Conservation (phyloP, 2,888 invertebrate species). For the Elgonia sp. region DNA sequence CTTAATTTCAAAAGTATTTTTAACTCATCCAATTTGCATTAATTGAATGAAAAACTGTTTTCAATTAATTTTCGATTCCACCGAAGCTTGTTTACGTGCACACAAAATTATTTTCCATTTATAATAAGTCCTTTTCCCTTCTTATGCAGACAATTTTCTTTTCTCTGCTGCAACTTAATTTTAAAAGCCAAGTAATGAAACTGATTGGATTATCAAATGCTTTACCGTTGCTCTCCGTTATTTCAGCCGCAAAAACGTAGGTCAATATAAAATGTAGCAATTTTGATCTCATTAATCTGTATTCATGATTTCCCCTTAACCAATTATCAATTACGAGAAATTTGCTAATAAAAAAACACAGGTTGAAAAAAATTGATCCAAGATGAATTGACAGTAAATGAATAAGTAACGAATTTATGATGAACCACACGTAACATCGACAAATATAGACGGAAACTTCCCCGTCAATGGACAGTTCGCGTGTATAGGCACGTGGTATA, state of each 20-base stretch:
- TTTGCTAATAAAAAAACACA: neutral
- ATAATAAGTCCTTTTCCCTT: neutral
- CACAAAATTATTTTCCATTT: constrained; percentile 10
- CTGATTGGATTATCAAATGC: constrained; percentile 30
- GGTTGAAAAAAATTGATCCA: neutral
- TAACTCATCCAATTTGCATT: neutral
- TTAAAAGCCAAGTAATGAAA: constrained; percentile 8
- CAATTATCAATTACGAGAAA: neutral
- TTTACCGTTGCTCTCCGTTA: neutral
- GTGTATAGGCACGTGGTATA: constrained; percentile 36
- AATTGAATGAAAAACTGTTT: neutral
- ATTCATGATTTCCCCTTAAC: neutral
- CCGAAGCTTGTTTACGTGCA: neutral
- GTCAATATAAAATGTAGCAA: neutral
- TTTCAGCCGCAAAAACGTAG: neutral
- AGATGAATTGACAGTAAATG: constrained; percentile 12
- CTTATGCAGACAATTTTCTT: neutral
- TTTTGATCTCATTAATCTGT: neutral
- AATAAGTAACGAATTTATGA: constrained; percentile 39
- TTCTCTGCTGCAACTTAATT: neutral
- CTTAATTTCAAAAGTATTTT: no score
- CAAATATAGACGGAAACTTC: constrained; percentile 1
- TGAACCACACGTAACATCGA: constrained; percentile 17
- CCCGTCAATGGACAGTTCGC: constrained; percentile 26
- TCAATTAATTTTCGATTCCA: constrained; percentile 1